These are phyloP conservation scores for Bucorvus abyssinicus DNA, from an alignment of 2,797 vertebrate species.

Conservation along the genomic window DNA sequence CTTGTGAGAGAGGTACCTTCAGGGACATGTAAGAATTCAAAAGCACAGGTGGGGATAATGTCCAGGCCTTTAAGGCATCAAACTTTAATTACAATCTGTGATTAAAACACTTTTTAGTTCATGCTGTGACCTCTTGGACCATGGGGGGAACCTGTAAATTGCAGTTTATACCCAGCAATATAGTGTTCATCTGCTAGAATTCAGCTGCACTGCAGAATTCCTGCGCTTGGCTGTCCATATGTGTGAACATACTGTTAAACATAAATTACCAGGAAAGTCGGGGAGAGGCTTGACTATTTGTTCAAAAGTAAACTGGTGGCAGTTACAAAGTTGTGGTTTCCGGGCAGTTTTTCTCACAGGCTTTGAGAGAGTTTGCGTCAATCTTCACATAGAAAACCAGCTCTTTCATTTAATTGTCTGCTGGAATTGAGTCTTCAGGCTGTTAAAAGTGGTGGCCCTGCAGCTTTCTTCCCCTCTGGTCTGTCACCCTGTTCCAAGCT, in stretches of 20 bases:
- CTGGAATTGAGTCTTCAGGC: not conserved
- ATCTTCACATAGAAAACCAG: not conserved
- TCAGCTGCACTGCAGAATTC: not conserved
- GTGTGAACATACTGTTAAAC: not conserved
- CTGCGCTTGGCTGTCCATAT: not conserved
- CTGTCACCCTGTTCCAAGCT: not conserved
- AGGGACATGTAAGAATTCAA: not conserved
- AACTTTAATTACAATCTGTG: not conserved
- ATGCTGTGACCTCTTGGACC: not conserved
- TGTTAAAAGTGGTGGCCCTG: not conserved
- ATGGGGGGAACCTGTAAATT: not conserved
- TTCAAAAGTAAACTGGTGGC: not conserved
- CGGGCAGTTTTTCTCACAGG: not conserved
- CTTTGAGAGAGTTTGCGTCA: not conserved
- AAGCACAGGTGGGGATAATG: not conserved
- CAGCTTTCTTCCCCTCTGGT: not conserved
- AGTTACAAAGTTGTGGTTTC: slow-evolving; percentile 11
- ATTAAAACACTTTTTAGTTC: not conserved
- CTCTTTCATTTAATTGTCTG: not conserved
- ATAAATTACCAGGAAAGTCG: not conserved
- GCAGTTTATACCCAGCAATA: not conserved
- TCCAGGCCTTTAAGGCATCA: not conserved
- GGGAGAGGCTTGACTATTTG: not conserved
- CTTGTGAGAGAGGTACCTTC: not conserved
- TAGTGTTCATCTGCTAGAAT: not conserved